Conservation (phyloP, 2,797 vertebrate species). For the Bufotes viridis region DNA sequence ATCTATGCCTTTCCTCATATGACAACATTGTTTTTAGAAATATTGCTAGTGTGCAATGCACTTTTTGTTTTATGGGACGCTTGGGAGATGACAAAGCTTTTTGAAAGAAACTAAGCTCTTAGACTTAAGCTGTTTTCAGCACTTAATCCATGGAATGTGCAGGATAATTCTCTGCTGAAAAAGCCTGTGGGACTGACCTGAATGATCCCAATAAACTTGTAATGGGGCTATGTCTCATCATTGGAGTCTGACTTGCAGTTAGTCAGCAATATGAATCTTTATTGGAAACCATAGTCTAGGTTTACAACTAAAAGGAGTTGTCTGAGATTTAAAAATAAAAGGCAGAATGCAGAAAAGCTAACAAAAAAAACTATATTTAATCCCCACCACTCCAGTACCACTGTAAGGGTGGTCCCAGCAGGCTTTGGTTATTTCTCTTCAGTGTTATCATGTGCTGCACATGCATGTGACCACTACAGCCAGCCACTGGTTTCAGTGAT, state of each 20-base stretch:
- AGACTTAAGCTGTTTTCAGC: conserved; percentile 52
- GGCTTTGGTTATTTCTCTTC: no score
- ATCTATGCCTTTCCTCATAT: background rate
- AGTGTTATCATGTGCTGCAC: no score
- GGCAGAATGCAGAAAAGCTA: no score
- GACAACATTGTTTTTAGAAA: conserved; percentile 18
- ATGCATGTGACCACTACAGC: no score
- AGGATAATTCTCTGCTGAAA: conserved; percentile 41
- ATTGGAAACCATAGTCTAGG: conserved; percentile 19
- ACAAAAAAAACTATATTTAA: no score
- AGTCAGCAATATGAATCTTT: conserved; percentile 48
- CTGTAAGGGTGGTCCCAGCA: no score
- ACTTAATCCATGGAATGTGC: conserved; percentile 40
- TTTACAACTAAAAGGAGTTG: background rate
- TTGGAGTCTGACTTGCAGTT: conserved; percentile 39
- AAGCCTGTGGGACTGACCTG: conserved; percentile 46
- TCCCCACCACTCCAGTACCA: no score
- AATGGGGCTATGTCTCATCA: conserved; percentile 40
- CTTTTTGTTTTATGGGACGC: conserved; percentile 36
- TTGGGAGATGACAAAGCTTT: conserved; percentile 48
- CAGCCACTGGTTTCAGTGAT: no score
- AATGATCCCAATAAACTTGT: conserved; percentile 54
- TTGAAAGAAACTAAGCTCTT: conserved; percentile 45
- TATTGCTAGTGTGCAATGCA: conserved; percentile 4
- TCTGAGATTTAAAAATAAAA: no score